Base-by-base conservation (phyloP, 2,888 invertebrate genomes). In the Scaptomyza parva region DNA sequence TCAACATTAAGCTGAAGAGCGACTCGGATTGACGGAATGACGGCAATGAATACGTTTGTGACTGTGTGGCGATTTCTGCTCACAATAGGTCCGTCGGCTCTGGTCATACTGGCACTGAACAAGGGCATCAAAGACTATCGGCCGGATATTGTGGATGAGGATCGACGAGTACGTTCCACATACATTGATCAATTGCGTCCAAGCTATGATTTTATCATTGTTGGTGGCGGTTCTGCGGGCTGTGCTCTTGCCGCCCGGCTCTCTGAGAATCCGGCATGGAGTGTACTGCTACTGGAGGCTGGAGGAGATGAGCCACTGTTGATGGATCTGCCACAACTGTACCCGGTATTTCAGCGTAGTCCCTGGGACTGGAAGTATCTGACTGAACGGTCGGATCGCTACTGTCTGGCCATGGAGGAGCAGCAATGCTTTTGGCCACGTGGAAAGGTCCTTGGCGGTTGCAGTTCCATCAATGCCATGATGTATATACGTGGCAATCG, bases 391-490 rank as follows among this genome's bases (percentile, higher is more conserved):
- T 95, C 95, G 41, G 92, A 93, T 22, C 91, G 91, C 8, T 96
- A 94, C 75, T 96, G 96, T 82, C 92, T 94, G 76, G 94, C 93
- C 28, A 95, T 95, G 95, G 91, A 93, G 37, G 93, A 94, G 39
- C 92, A 92, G 7, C 92, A 92, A 52, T 96, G 96, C 81, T 94
- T 94, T 74, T 96, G 96, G 96, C 96, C 96, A 0, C 93, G 97
- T 24, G 97, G 95, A 0, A 96, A 95, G 92, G 95, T 95, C 6
- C 92, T 96, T 18, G 95, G 95, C 20, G 98, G 98, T 0, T 95
- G 95, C 12, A 96, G 97, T 84, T 95, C 95, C 1, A 92, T 97
- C 2, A 98, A 98, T 89, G 97, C 97, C 17, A 97, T 98, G 97
- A 92, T 97, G 62, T 97, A 97, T 86, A 93, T 97, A 0, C 92